Percentiles rank a stretch among this genome's conserved stretches.
Conservation (phyloP, 2,888 invertebrate species). For the Pristionchus japonicus region DNA sequence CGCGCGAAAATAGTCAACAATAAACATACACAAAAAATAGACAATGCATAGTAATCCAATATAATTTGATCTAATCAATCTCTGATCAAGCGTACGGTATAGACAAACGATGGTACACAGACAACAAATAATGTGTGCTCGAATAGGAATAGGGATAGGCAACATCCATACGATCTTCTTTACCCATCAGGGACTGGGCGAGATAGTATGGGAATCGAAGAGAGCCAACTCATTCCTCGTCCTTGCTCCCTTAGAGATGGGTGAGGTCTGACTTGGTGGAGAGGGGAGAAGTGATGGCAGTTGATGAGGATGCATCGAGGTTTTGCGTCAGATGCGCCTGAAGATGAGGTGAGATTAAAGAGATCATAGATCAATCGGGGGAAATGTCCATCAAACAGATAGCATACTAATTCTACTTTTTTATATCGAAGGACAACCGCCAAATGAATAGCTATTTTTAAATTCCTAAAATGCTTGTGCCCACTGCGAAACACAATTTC, state of each 20-base stretch:
- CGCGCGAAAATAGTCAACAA: neutral
- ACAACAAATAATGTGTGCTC: too few species aligned
- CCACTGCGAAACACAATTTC: too few species aligned
- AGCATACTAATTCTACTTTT: too few species aligned
- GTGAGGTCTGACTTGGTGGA: conserved; percentile 25
- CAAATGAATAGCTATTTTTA: too few species aligned
- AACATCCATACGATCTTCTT: too few species aligned
- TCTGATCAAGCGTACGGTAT: neutral
- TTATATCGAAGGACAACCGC: neutral
- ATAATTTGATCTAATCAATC: neutral
- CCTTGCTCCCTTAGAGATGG: neutral
- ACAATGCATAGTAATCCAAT: neutral
- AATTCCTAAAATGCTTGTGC: too few species aligned
- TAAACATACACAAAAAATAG: neutral
- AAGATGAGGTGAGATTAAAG: neutral
- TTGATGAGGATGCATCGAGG: neutral
- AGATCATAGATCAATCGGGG: neutral
- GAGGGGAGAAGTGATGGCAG: neutral
- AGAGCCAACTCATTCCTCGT: neutral
- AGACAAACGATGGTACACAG: neutral
- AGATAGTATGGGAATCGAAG: neutral
- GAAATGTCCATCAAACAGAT: neutral
- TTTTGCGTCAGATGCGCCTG: conserved; percentile 11
- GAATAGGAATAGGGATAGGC: too few species aligned
- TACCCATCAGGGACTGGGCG: neutral